These are phyloP conservation scores for Drosophila equinoxialis DNA, from an alignment of 1,140 invertebrate species.

Conservation along the genomic window DNA sequence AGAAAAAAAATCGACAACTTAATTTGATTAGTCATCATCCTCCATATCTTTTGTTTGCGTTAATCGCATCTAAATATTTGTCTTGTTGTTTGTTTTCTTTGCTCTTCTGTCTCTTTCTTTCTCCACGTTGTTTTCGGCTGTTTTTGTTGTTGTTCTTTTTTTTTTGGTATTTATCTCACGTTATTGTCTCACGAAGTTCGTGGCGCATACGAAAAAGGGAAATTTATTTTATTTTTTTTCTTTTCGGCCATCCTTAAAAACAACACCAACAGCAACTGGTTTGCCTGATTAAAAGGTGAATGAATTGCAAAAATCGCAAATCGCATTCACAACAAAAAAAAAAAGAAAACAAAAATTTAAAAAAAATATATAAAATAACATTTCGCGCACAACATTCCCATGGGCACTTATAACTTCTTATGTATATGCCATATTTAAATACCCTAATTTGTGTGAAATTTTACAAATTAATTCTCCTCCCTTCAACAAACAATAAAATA, in stretches of 20 bases:
- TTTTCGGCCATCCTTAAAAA: conserved; percentile 39
- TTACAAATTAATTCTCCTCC: too few relatives aligned
- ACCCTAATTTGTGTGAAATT: not conserved
- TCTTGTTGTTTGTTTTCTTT: conserved; percentile 22
- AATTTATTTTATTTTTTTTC: conserved; percentile 51
- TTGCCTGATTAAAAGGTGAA: conserved; percentile 78
- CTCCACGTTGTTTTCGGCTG: not conserved
- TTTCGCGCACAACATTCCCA: conserved; percentile 35
- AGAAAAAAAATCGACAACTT: conserved; percentile 23
- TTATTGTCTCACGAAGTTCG: conserved; percentile 66
- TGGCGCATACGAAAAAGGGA: conserved; percentile 67
- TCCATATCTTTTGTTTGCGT: conserved; percentile 28
- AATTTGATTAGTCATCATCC: conserved; percentile 55
- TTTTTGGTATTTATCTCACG: conserved; percentile 72
- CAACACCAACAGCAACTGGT: conserved; percentile 57
- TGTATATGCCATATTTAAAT: not conserved
- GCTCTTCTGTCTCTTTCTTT: conserved; percentile 9
- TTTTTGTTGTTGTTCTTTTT: conserved; percentile 7
- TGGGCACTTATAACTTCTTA: not conserved
- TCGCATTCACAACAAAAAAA: conserved; percentile 41
- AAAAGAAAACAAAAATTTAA: conserved; percentile 21
- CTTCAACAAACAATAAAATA: too few relatives aligned
- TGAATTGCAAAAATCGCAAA: conserved; percentile 59
- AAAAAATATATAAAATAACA: conserved; percentile 17
- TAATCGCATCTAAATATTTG: conserved; percentile 40